These are phyloP conservation scores for Pangasius macronema DNA, from an alignment of 2,797 vertebrate species.

Conservation along the genomic window DNA sequence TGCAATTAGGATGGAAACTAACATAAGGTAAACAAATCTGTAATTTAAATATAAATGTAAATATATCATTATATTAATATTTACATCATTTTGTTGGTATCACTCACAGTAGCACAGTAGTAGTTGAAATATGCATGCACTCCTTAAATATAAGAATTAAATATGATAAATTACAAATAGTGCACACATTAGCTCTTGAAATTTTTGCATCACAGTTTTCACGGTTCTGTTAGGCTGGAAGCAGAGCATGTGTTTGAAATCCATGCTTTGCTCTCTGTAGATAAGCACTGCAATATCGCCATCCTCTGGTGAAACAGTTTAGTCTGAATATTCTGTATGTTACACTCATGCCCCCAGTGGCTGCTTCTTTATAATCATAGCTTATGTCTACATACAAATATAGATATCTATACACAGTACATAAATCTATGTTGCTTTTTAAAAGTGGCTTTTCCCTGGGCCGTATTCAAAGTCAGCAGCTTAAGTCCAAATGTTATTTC, in stretches of 20 bases:
- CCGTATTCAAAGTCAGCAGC: too few species aligned
- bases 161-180: background rate
- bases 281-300: background rate
- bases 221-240: background rate
- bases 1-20: background rate
- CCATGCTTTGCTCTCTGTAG: background rate
- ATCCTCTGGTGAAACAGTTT: background rate
- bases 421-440: too few species aligned
- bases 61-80: too few species aligned
- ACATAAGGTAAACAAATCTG: too few species aligned
- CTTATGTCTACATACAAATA: too few species aligned
- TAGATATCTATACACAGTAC: too few species aligned
- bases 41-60: background rate
- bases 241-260: background rate
- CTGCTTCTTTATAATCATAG: background rate
- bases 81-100: background rate
- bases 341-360: background rate
- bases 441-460: too few species aligned
- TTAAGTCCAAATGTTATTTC: too few species aligned
- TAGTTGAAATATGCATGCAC: background rate
- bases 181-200: too few species aligned
- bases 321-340: background rate
- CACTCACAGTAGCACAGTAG: background rate
- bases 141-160: background rate
- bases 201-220: background rate